These are phyloP conservation scores for Epizoanthus ramosus DNA, from an alignment of 92 coral and sea anemone genomes.

Conservation along the genomic window DNA sequence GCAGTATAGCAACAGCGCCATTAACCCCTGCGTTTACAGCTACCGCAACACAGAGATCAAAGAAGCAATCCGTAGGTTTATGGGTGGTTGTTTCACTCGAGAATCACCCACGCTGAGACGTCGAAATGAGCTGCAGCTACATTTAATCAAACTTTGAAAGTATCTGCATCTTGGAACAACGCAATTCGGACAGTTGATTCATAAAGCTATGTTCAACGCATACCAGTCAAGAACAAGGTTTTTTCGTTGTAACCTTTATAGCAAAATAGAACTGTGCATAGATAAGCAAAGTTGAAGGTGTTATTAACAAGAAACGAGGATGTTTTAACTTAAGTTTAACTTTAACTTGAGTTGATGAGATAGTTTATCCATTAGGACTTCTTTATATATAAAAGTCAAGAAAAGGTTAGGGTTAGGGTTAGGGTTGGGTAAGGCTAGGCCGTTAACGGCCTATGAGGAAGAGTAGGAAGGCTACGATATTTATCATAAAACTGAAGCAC, in stretches of 20 bases:
- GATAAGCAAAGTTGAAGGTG: too few relatives aligned
- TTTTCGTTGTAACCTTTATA: too few relatives aligned
- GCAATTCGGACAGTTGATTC: neutral
- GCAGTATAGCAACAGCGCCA: constrained; percentile 81
- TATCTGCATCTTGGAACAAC: neutral
- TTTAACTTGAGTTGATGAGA: too few relatives aligned
- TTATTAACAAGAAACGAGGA: too few relatives aligned
- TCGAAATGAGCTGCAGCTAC: constrained; percentile 15
- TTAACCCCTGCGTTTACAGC: constrained; percentile 77
- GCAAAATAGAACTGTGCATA: too few relatives aligned
- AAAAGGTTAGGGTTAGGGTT: neutral
- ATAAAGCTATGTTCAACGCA: too few relatives aligned
- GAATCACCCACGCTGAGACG: constrained; percentile 13
- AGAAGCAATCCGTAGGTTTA: constrained; percentile 44
- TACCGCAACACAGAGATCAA: constrained; percentile 74
- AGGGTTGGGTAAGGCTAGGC: too few relatives aligned
- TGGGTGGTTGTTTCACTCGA: neutral
- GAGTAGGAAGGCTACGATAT: neutral
- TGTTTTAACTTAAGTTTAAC: too few relatives aligned
- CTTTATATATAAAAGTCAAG: too few relatives aligned
- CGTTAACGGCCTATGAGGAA: too few relatives aligned
- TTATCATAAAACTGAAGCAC: neutral
- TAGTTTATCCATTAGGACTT: too few relatives aligned
- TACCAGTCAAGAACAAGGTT: too few relatives aligned
- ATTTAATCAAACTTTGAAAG: neutral